A percentile compares a stretch with the other conserved stretches of the same genome.
phyloP scores from a whole-genome alignment of 1,140 invertebrate species.

The Meloidogyne floridensis region DNA sequence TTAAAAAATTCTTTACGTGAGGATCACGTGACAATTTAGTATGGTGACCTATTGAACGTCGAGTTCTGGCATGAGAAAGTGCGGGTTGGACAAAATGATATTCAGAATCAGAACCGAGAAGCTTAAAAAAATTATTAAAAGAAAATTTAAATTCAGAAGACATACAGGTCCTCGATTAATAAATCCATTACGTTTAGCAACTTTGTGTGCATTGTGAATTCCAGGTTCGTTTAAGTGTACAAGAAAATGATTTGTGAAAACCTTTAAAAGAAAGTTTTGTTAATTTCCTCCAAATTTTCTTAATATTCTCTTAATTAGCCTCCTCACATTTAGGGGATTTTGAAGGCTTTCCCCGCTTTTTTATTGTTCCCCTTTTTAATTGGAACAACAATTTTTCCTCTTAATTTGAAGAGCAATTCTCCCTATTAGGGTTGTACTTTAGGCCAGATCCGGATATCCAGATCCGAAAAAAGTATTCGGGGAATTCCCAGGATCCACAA shows the following conservation, averaged over 20 bases:
- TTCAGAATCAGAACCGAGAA: slow-evolving; percentile 63
- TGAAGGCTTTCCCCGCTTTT: no score
- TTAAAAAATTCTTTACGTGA: slow-evolving; percentile 45
- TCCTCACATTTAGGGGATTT: no score
- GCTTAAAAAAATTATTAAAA: slow-evolving; percentile 47
- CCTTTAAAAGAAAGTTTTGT: slow-evolving; percentile 35
- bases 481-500: no score
- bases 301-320: no score
- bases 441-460: no score
- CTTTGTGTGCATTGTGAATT: slow-evolving; percentile 58
- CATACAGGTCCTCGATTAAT: slow-evolving; percentile 64
- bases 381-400: no score
- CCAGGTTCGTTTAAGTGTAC: slow-evolving; percentile 61
- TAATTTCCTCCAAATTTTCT: no score
- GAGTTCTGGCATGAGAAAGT: slow-evolving; percentile 62
- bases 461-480: no score
- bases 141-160: background rate
- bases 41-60: slow-evolving; percentile 63
- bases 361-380: no score
- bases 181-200: slow-evolving; percentile 65
- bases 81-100: slow-evolving; percentile 65
- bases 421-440: no score
- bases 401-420: no score
- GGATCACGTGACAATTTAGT: slow-evolving; percentile 57
- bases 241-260: slow-evolving; percentile 65